Evolutionary conservation across 2,797 vertebrate species (phyloP), one percentile per base, ranked within the genome.

Genomic region (Sarcoramphus papa): DNA sequence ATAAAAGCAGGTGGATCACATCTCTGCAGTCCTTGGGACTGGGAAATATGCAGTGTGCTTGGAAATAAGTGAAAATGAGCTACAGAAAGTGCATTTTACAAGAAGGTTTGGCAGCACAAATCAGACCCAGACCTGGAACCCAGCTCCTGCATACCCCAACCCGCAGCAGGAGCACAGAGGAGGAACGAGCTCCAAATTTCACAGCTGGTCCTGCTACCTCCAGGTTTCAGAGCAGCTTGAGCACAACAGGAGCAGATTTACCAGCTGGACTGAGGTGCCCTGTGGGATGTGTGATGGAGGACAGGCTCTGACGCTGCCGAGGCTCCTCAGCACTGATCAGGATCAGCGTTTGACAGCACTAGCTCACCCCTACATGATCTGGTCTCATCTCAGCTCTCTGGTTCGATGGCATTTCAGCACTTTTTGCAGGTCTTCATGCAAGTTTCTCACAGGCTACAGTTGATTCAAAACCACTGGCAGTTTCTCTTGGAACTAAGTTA

Each of bases 271-370:
- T 11, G 12, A 48, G 35, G 56, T 74, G 51, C 11, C 54, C 56
- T 4, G 6, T 84, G 60, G n/a, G 56, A 30, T 24, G 23, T 25
- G 14, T 50, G 57, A 74, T 0, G 9, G 50, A 64, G 60, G 37
- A 50, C 5, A 22, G 48, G 45, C 14, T 75, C n/a, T 5, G 19
- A 22, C 0, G 4, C n/a, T 79, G 74, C 67, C 0, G 1, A 65
- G 41, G 22, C 20, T 87, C 43, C 59, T 65, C 72, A 48, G 40
- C 2, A 0, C 8, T 24, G 17, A 43, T 40, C 27, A 40, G 63
- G 70, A 35, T 65, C 67, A 19, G 43, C 4, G 7, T 68, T 9
- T 86, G 69, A 59, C 59, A 84, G 45, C 45, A 59, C 23, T 3
- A 65, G 17, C n/a, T 35, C 64, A 51, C 6, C 10, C 28, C 40